Conservation (phyloP, 2,888 invertebrate genomes). For the Cactoblastis cactorum region DNA sequence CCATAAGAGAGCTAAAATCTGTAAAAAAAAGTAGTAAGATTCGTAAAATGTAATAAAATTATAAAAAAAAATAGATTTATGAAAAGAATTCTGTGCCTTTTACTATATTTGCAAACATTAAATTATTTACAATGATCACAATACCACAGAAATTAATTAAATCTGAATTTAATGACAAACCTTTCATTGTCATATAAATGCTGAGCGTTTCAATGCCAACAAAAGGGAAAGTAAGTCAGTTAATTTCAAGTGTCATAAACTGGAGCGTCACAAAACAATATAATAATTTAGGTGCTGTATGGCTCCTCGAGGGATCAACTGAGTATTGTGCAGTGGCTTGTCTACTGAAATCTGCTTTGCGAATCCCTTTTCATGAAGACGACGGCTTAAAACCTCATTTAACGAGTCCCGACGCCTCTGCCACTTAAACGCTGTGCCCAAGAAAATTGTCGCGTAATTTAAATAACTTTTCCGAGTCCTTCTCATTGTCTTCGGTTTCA, state of each 20-base stretch:
- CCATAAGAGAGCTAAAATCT: no score
- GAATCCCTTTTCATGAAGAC: constrained; percentile 63
- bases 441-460: constrained; percentile 75
- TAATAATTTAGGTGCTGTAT: constrained; percentile 55
- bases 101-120: no score
- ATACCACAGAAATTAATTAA: no score
- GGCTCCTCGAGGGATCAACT: constrained; percentile 45
- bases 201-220: constrained; percentile 21
- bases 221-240: constrained; percentile 48
- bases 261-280: constrained; percentile 65
- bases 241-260: constrained; percentile 62
- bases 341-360: constrained; percentile 67
- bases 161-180: constrained; percentile 4
- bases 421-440: constrained; percentile 64
- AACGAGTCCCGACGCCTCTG: constrained; percentile 57
- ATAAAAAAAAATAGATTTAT: neutral
- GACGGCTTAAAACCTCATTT: constrained; percentile 74
- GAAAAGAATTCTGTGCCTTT: no score
- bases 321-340: constrained; percentile 50
- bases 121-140: no score
- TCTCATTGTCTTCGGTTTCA: constrained; percentile 56
- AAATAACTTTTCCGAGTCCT: constrained; percentile 65
- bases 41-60: no score
- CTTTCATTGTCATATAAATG: constrained; percentile 5
- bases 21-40: no score